These are phyloP conservation scores for Procavia capensis DNA, from an alignment of 2,113 vertebrate genomes.

Conservation along the genomic window DNA sequence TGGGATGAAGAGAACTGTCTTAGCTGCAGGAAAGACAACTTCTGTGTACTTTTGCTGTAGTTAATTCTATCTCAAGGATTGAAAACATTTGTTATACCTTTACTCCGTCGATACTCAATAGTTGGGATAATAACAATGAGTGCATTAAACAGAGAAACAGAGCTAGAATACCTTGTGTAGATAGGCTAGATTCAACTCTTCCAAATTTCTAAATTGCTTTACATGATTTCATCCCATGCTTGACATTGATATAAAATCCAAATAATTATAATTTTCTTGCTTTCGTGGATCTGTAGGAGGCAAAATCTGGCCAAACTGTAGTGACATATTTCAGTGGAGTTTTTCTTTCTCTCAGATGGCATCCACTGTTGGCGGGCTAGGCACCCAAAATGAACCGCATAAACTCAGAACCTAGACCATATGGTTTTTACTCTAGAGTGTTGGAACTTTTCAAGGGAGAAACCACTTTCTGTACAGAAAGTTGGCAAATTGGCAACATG, in stretches of 20 bases:
- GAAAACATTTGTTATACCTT: neutral
- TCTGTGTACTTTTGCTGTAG: neutral
- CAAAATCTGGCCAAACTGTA: neutral
- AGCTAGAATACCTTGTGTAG: neutral
- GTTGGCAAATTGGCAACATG: neutral
- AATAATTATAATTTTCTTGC: neutral
- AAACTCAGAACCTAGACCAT: neutral
- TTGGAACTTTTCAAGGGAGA: constrained; percentile 5
- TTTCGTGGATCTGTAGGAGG: neutral
- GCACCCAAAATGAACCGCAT: neutral
- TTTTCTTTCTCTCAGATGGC: neutral
- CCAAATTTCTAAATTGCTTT: neutral
- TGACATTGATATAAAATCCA: neutral
- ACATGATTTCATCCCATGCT: neutral
- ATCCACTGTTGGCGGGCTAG: neutral
- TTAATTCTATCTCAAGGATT: neutral
- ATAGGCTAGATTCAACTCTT: neutral
- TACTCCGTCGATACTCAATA: neutral
- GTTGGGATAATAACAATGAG: neutral
- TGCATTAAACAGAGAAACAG: neutral
- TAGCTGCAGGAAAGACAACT: neutral
- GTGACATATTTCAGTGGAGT: neutral
- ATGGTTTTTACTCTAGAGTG: neutral
- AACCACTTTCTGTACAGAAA: constrained; percentile 33
- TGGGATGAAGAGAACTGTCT: neutral